These are phyloP conservation scores for Anolis carolinensis DNA, from an alignment of 2,113 vertebrate genomes.

Conservation along the genomic window DNA sequence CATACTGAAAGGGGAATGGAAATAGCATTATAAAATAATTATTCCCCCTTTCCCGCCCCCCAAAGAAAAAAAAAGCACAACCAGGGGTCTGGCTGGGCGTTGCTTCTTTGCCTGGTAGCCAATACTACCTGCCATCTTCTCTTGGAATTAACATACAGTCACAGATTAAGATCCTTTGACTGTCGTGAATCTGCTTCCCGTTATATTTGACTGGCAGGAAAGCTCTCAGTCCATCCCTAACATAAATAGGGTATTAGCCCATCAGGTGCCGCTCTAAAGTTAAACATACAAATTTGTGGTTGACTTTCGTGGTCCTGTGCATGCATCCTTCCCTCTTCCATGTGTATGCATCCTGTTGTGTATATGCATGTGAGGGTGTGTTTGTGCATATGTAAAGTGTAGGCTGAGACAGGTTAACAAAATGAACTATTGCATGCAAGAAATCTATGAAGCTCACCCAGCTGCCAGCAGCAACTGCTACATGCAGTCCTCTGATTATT, in stretches of 20 bases:
- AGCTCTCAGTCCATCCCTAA: constrained; percentile 70
- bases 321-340: constrained; percentile 72
- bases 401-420: constrained; percentile 71
- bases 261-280: constrained; percentile 71
- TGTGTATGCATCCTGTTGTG: constrained; percentile 72
- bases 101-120: constrained; percentile 73
- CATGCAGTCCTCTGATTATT: constrained; percentile 85
- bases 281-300: constrained; percentile 69
- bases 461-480: constrained; percentile 78
- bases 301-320: constrained; percentile 67
- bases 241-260: constrained; percentile 78
- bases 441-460: constrained; percentile 88
- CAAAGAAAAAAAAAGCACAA: background rate
- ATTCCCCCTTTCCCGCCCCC: constrained; percentile 23
- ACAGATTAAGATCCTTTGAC: constrained; percentile 87
- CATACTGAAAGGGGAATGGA: constrained; percentile 67
- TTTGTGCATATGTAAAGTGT: constrained; percentile 75
- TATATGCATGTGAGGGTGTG: constrained; percentile 63
- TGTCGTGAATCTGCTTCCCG: constrained; percentile 91
- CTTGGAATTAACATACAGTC: constrained; percentile 85
- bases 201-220: constrained; percentile 78
- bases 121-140: constrained; percentile 76
- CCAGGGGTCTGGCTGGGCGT: constrained; percentile 38
- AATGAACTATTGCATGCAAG: constrained; percentile 93
- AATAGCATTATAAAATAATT: constrained; percentile 71